These are phyloP conservation scores for Torymus texanus DNA, from an alignment of 2,888 invertebrate species.

Conservation along the genomic window DNA sequence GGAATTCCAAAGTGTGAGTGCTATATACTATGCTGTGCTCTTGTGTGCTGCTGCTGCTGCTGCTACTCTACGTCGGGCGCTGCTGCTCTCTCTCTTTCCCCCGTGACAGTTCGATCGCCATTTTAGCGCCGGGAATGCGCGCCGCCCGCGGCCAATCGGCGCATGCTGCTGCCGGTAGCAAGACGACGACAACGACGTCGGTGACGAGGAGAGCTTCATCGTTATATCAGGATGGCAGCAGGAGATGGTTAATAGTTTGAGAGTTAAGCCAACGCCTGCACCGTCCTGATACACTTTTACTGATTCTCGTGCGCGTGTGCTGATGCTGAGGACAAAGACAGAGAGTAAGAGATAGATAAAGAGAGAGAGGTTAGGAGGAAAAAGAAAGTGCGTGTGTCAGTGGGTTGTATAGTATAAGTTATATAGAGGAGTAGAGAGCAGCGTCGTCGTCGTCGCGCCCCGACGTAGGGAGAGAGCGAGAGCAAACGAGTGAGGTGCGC, in stretches of 20 bases:
- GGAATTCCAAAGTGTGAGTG: neutral
- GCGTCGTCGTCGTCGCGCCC: no score
- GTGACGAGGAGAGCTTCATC: neutral
- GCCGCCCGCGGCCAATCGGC: constrained; percentile 66
- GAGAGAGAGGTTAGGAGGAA: constrained; percentile 40
- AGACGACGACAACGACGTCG: constrained; percentile 9
- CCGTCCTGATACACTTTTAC: neutral
- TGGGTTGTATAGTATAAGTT: no score
- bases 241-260: constrained; percentile 10
- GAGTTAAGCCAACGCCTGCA: constrained; percentile 54
- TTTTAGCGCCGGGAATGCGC: constrained; percentile 73
- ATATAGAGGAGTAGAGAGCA: no score
- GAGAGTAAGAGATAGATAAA: neutral
- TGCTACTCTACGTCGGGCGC: neutral
- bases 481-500: neutral
- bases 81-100: neutral
- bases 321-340: no score
- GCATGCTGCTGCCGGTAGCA: constrained; percentile 58
- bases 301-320: no score
- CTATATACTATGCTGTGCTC: neutral
- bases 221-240: neutral
- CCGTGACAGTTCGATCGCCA: constrained; percentile 74
- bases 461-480: no score
- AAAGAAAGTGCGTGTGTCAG: neutral
- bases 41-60: neutral